Percentiles rank a stretch among this genome's conserved stretches.
These are phyloP conservation scores for Lycia hirtaria DNA, from an alignment of 2,888 invertebrate genomes.

Conservation along the genomic window DNA sequence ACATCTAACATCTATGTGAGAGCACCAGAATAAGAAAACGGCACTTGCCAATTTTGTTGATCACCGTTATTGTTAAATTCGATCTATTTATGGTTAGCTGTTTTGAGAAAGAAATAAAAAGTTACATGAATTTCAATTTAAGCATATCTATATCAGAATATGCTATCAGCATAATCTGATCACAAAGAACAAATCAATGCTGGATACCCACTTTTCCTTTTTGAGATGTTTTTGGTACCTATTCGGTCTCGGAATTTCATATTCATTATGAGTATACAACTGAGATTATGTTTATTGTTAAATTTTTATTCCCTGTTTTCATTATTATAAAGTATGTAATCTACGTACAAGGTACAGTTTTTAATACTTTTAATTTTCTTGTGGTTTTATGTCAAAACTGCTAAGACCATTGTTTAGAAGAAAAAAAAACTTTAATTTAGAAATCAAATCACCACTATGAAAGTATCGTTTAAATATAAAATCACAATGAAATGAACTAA, in stretches of 20 bases:
- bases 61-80: too few species aligned
- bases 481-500: constrained; percentile 59
- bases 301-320: constrained; percentile 34
- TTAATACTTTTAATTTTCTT: constrained; percentile 14
- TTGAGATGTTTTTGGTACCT: too few species aligned
- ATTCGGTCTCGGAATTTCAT: neutral
- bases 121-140: too few species aligned
- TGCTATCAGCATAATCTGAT: too few species aligned
- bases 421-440: constrained; percentile 4
- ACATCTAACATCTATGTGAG: too few species aligned
- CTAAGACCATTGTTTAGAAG: constrained; percentile 5
- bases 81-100: too few species aligned
- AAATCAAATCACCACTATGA: neutral
- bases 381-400: constrained; percentile 20
- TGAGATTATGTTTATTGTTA: neutral
- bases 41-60: too few species aligned
- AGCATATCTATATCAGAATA: too few species aligned
- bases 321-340: neutral
- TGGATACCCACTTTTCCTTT: too few species aligned
- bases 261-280: neutral
- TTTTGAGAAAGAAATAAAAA: too few species aligned
- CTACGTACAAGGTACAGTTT: constrained; percentile 3
- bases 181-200: too few species aligned
- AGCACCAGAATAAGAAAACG: too few species aligned
- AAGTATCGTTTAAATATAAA: constrained; percentile 59